Conservation (phyloP, 1,140 invertebrate species). For the Neuroterus valhalla region DNA sequence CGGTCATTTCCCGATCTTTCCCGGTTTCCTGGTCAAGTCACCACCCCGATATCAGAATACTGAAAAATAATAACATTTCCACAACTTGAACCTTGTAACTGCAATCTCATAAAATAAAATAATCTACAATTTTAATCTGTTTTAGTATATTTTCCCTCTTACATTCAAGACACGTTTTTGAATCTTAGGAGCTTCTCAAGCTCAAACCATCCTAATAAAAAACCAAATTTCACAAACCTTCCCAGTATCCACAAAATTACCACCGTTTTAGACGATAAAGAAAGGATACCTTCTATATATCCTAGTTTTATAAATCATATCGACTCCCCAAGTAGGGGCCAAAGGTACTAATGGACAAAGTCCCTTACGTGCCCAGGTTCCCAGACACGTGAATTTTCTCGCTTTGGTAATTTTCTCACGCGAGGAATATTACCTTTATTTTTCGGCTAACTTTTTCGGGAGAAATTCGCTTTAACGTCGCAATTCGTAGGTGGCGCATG, state of each 20-base stretch:
- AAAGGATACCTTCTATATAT: not conserved
- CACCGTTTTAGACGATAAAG: not conserved
- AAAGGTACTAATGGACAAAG: slow-evolving; percentile 28
- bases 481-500: slow-evolving; percentile 56
- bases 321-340: not conserved
- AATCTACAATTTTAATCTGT: too few relatives aligned
- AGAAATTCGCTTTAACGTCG: slow-evolving; percentile 48
- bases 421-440: slow-evolving; percentile 38
- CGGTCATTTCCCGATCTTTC: too few relatives aligned
- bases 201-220: not conserved
- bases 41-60: too few relatives aligned
- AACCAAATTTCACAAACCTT: not conserved
- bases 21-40: too few relatives aligned
- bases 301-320: not conserved
- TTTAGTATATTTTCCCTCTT: too few relatives aligned
- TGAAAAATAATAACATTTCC: too few relatives aligned
- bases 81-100: too few relatives aligned
- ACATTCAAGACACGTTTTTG: too few relatives aligned
- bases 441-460: slow-evolving; percentile 40
- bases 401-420: slow-evolving; percentile 39
- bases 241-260: not conserved
- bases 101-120: too few relatives aligned
- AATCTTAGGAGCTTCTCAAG: too few relatives aligned
- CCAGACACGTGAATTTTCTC: not conserved
- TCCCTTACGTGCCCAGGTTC: not conserved